Conservation (phyloP, 2,113 vertebrate species). For the Amphilophus citrinellus region DNA sequence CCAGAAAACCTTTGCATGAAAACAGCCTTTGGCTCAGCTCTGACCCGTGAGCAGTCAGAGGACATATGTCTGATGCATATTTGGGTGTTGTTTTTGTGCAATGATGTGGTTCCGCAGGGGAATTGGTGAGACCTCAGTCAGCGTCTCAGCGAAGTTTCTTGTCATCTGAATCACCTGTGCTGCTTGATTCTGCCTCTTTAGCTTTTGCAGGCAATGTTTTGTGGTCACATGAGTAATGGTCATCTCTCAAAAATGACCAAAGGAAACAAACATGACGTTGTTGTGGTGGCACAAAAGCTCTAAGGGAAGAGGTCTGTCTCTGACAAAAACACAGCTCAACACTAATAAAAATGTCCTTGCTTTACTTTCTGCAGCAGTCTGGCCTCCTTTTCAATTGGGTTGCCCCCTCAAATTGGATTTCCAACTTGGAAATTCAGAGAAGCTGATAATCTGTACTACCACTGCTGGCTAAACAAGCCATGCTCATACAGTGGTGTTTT, state of each 20-base stretch:
- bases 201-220: background rate
- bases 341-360: background rate
- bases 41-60: constrained; percentile 46
- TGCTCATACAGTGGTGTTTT: too few species aligned
- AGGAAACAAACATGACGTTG: too few species aligned
- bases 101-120: constrained; percentile 4
- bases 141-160: background rate
- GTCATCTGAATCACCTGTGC: background rate
- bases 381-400: too few species aligned
- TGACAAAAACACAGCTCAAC: background rate
- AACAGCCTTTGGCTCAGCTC: constrained; percentile 32
- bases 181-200: background rate
- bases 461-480: background rate
- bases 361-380: background rate
- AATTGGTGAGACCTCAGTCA: background rate
- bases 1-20: constrained; percentile 57
- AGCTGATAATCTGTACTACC: background rate
- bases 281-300: too few species aligned
- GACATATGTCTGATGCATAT: constrained; percentile 19
- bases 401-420: background rate
- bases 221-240: background rate
- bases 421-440: background rate
- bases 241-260: background rate
- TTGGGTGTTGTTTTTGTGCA: constrained; percentile 35
- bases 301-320: too few species aligned